Evolutionary conservation across 2,888 invertebrate species (phyloP), one percentile per base, ranked within the genome.

Genomic region (Rotaria socialis): DNA sequence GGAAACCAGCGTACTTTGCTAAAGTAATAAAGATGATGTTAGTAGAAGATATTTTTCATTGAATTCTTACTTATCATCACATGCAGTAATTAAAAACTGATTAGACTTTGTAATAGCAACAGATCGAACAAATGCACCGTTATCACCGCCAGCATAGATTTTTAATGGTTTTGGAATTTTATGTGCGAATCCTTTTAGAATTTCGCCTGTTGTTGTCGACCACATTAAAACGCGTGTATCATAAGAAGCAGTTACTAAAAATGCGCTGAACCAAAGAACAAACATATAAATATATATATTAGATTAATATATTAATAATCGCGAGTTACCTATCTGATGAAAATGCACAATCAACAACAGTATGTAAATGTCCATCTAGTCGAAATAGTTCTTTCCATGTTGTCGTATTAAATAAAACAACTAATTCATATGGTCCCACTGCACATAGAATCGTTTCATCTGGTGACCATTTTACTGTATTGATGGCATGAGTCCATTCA

Each of bases 131-230:
- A 47, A 80, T 80, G 80, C 80, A 11, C 80, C 80, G 47, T 80
- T 80, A 47, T 80, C 80, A 47, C 80, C 80, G n/a, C 80, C 80
- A 80, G 80, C 80, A 47, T 80, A 80, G 24, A 80, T 80, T n/a
- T 47, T 47, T 1, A 47, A 47, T 47, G 80, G 80, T 4, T 47
- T 80, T 14, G 75, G 75, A 24, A 47, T 80, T 80, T 80, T 24
- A 43, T 80, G 80, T n/a, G 43, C 43, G 47, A 24, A 80, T 24
- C 8, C 8, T 47, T 80, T 80, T 2, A 80, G 2, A 11, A 43
- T 80, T 47, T 80, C 80, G 11, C 80, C 80, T 1, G 80, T 80
- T 4, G n/a, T 3, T 47, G 80, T 80, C n/a, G 80, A 80, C 47
- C 80, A 47, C 14, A 80, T 3, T 8, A 43, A 41, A 8, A 80